Evolutionary conservation across 2,113 vertebrate genomes (phyloP).

Genomic region (Chaenocephalus aceratus): DNA sequence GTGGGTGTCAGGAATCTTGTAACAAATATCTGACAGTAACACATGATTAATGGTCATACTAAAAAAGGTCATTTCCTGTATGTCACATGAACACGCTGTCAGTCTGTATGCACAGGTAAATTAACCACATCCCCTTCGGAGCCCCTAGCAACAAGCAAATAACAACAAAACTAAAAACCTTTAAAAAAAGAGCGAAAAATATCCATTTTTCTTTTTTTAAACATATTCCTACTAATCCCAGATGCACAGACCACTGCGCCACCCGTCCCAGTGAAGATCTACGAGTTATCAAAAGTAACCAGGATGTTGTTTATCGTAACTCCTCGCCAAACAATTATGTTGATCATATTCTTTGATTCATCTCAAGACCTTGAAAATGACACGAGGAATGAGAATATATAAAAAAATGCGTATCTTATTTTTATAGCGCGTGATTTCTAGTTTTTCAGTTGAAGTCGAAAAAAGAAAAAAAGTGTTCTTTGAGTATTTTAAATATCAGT

Average conservation of each 20-base stretch:
- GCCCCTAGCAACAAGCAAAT: background rate
- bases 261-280: background rate
- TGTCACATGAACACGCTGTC: background rate
- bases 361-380: no score
- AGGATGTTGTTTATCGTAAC: background rate
- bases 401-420: no score
- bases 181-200: no score
- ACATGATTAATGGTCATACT: background rate
- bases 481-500: no score
- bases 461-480: no score
- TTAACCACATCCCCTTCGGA: background rate
- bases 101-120: background rate
- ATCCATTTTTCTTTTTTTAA: no score
- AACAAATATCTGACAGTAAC: background rate
- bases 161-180: no score
- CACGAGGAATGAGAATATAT: no score
- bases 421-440: no score
- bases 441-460: no score
- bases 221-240: no score
- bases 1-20: background rate
- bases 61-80: background rate
- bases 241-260: no score
- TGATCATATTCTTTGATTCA: background rate
- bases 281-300: background rate
- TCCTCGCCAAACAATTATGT: background rate